These are phyloP conservation scores for Pogoniulus pusillus DNA, from an alignment of 2,797 vertebrate species.

Conservation along the genomic window DNA sequence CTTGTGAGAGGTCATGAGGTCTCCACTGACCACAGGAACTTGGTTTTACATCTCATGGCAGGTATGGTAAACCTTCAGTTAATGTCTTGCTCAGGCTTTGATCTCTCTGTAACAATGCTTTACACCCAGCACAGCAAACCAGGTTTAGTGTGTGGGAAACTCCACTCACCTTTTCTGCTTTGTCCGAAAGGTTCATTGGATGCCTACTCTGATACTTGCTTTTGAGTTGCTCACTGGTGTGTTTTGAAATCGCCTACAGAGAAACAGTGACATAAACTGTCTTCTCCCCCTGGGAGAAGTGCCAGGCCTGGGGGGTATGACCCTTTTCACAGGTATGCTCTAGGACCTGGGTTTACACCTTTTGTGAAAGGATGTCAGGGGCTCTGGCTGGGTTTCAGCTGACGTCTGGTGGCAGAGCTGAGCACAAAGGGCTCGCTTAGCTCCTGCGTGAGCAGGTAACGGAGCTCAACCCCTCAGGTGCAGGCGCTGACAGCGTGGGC, in stretches of 20 bases:
- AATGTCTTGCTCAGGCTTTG: conserved; percentile 19
- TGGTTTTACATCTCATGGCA: conserved; percentile 16
- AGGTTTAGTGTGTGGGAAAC: background rate
- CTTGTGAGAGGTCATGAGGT: conserved; percentile 26
- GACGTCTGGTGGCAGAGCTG: background rate
- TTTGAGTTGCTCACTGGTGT: background rate
- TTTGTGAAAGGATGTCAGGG: conserved; percentile 41
- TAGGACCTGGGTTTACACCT: conserved; percentile 16
- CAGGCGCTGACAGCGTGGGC: conserved; percentile 21
- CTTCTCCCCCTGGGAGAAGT: background rate
- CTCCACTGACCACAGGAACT: conserved; percentile 39
- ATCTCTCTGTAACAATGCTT: background rate
- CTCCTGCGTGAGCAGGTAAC: conserved; percentile 25
- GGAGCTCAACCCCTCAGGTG: conserved; percentile 1
- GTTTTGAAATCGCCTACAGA: background rate
- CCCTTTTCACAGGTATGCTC: conserved; percentile 20
- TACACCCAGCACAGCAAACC: background rate
- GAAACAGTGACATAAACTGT: background rate
- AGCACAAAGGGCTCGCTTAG: background rate
- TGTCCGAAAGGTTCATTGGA: background rate
- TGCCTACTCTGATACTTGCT: background rate
- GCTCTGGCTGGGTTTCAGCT: conserved; percentile 23
- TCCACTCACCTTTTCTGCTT: conserved; percentile 30
- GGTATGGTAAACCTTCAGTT: background rate
- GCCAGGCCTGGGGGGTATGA: background rate